Conservation (phyloP, 30 jellyfish, hydroid and myxozoan genomes). For the Hydra vulgaris region DNA sequence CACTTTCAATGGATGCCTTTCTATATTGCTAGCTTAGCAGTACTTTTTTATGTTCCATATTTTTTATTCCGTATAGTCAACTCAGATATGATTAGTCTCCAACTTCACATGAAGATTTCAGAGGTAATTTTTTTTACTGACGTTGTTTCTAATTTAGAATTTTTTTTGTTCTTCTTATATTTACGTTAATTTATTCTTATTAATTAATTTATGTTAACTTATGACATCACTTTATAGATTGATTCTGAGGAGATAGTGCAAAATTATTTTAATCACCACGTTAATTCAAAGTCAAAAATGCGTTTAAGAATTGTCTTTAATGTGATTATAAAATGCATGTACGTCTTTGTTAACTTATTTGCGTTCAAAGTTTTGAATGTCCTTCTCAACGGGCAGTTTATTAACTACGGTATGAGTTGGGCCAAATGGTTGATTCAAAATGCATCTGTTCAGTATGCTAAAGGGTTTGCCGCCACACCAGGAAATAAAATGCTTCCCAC, state of each 20-base stretch:
- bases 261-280: constrained; percentile 19
- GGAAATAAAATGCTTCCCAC: constrained; percentile 33
- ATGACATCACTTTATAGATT: not conserved
- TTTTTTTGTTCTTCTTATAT: not conserved
- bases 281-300: constrained; percentile 19
- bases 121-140: not conserved
- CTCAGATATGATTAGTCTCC: constrained; percentile 30
- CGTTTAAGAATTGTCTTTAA: constrained; percentile 13
- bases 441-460: constrained; percentile 2
- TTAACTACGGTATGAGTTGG: constrained; percentile 26
- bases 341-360: constrained; percentile 23
- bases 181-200: not conserved
- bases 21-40: constrained; percentile 30
- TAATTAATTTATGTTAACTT: not conserved
- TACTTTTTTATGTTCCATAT: constrained; percentile 22
- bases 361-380: constrained; percentile 3
- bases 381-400: not conserved
- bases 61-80: constrained; percentile 22
- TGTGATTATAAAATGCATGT: constrained; percentile 15
- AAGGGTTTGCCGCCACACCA: constrained; percentile 13
- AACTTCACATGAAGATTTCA: constrained; percentile 9
- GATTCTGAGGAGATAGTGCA: constrained; percentile 20
- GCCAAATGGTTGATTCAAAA: constrained; percentile 14
- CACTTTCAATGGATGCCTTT: constrained; percentile 41
- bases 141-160: not conserved